Base-by-base conservation (phyloP, 2,113 vertebrate species). In the Prolemur simus region DNA sequence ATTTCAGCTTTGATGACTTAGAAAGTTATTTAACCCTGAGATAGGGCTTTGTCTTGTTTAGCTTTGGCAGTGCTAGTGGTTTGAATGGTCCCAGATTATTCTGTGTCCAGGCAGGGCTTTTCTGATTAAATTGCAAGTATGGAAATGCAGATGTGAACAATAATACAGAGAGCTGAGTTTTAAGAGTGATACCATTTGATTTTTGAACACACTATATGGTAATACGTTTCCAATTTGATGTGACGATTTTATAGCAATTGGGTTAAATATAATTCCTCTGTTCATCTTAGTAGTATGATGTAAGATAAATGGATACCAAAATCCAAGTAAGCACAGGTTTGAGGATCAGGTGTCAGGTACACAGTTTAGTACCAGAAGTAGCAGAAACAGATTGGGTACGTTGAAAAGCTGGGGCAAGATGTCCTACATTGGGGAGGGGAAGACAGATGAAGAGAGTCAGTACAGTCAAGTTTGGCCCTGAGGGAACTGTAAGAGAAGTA, bases 361-460 rank as follows among this genome's bases (percentile, higher is more conserved):
- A 10, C 3, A 2, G 1, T 13, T 27, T 15, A 8, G 69, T 15
- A 2, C 21, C 29, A 34, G 25, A 2, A 21, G 81, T n/a, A 49
- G 74, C 27, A 25, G 45, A 45, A 21, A 45, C 18, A 14, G 58
- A 2, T 5, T 17, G 42, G 54, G 4, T 3, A 2, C 9, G 2
- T 32, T 56, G 82, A 23, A 34, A 9, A 47, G 69, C 52, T 21
- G 73, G 47, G 52, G 37, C 15, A 1, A 27, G 21, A 10, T 37
- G 18, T n/a, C 47, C 45, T 14, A 0, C 12, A 9, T 34, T 12
- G 2, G 27, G 18, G 42, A 34, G 42, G 6, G 45, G 8, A 23
- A 23, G 49, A 7, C 45, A 42, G 74, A 58, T 3, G 73, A 54
- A 42, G 54, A 49, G 64, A 21, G 45, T 3, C 10, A 1, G 0